These are phyloP conservation scores for Acanthosepion lycidas DNA, from an alignment of 2,888 invertebrate genomes.

Conservation along the genomic window DNA sequence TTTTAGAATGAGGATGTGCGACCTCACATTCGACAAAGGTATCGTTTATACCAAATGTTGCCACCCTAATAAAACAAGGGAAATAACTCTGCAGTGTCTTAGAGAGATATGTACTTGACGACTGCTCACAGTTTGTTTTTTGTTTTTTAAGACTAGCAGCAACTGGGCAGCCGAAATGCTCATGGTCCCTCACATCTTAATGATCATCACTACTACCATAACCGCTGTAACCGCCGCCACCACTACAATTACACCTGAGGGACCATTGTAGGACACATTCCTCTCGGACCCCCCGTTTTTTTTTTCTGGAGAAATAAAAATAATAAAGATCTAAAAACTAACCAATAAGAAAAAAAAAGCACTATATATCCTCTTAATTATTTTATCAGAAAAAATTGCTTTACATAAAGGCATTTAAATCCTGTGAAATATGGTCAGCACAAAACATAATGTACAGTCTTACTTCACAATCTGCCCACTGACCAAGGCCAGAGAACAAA, in stretches of 20 bases:
- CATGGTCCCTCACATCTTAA: not conserved
- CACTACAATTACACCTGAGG: not conserved
- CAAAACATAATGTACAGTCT: not conserved
- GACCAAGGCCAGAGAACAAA: constrained; percentile 8
- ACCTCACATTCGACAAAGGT: constrained; percentile 91
- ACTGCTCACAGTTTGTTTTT: not conserved
- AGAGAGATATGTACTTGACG: constrained; percentile 8
- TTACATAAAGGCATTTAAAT: not conserved
- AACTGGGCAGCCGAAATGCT: not conserved
- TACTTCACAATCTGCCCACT: not conserved
- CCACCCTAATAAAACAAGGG: constrained; percentile 78
- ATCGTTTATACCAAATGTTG: constrained; percentile 89
- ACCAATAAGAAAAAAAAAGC: not conserved
- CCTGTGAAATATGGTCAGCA: not conserved
- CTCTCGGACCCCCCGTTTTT: not conserved
- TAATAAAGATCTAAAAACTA: constrained; percentile 33
- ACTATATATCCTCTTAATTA: not conserved
- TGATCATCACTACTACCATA: not conserved
- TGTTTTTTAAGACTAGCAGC: not conserved
- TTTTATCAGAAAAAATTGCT: constrained; percentile 33
- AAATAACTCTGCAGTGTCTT: not conserved
- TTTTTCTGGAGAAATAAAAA: not conserved
- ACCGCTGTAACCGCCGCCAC: not conserved
- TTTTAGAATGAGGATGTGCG: constrained; percentile 91
- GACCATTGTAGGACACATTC: not conserved